Base-by-base conservation (phyloP, 2,888 invertebrate species). In the Xestia rhomboidea region DNA sequence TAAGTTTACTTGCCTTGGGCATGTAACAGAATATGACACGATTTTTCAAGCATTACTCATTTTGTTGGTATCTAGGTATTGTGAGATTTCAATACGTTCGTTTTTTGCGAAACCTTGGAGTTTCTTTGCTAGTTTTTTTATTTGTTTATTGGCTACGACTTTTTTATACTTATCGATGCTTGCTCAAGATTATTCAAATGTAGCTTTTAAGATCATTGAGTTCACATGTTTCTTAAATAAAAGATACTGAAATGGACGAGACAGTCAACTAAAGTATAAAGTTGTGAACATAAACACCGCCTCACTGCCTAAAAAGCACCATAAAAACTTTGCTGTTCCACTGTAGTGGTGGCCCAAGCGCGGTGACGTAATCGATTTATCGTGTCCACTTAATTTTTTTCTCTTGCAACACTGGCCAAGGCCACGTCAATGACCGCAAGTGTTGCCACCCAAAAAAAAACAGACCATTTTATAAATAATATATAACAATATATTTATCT, bases 401-500 rank as follows among this genome's bases (percentile, higher is more conserved):
- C 84, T 83, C 87, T 90, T 87, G 90, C 90, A 94, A 93, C 92
- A 92, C 89, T 85, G 86, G 86, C 88, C 92, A 93, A 93, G 93
- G 92, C 90, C 88, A 92, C 89, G 93, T 93, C 95, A 93, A 92
- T 88, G 93, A 95, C 94, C 94, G 89, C 77, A 75, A 82, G 87
- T 89, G 88, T 91, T 90, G 90, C 90, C 89, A 92, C 87, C 77
- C 81, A 83, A 83, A 92, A 83, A 92, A 92, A 94, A 93, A 92
- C 77, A 78, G 81, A 74, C 85, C 88, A 88, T 90, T 88, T 91
- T 91, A 90, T 91, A 91, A 89, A 90, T 91, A 89, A 64, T 88
- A 64, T 88, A 87, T 83, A 86, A 87, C 86, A 86, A 87, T 90
- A 86, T 88, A 88, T 89, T 74, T 60, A 57, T 66, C 81, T 74